Base-by-base conservation (phyloP, 2,113 vertebrate species). In the Orientallactaga bullata region DNA sequence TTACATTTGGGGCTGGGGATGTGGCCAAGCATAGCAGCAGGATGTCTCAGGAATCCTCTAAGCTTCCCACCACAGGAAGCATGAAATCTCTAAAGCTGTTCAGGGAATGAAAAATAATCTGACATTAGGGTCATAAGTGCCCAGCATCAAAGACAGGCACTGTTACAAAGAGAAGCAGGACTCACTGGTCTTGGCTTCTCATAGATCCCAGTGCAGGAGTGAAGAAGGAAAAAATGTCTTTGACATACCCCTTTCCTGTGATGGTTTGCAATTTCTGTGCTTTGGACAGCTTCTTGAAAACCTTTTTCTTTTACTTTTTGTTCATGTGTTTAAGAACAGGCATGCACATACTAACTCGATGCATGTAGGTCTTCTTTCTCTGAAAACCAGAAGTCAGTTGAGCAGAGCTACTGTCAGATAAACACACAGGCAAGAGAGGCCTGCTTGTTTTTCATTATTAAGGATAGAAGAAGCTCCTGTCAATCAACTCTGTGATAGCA, bases 71-170 rank as follows among this genome's bases (percentile, higher is more conserved):
- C 72, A 60, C 28, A 37, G 84, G n/a, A 91, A 60, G 80, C 39
- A 18, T 85, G 87, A 95, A 94, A 95, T 95, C 80, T 87, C 78
- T 89, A 88, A 95, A 91, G 93, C 81, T n/a, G 15, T 69, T 61
- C 32, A 0, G 30, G 39, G 65, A 93, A 9, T 79, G 72, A 92
- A 94, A 91, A 93, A 81, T 85, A 93, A 88, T 74, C 65, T 77
- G 23, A n/a, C 21, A 7, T n/a, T 23, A 73, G n/a, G n/a, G 84
- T 73, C 72, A 18, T 13, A 42, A 81, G 66, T 68, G 55, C 17
- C 72, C 81, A 10, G 63, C 47, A 76, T 51, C 55, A 92, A 87
- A 94, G 39, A 15, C 7, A 30, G 21, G 23, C 94, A 72, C 3
- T 80, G 68, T 88, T 91, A 51, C 68, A 87, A 89, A 65, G 47